phyloP scores from a whole-genome alignment of 2,797 vertebrate genomes.

The Onychomys torridus region DNA sequence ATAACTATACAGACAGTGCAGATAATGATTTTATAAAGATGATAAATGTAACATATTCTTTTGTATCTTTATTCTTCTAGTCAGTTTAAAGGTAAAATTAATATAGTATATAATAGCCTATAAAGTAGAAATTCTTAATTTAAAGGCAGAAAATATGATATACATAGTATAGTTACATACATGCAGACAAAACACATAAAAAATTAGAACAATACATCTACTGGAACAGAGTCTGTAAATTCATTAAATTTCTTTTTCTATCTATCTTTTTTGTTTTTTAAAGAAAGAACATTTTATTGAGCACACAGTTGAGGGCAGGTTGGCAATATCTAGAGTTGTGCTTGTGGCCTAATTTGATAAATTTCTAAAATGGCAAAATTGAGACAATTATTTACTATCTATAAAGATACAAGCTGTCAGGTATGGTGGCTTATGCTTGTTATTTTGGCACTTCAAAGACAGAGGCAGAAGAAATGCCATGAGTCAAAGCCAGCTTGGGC shows the following conservation, averaged over 20 bases:
- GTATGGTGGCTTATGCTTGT: neutral
- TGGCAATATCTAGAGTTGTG: neutral
- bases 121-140: slow-evolving; percentile 47
- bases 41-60: slow-evolving; percentile 19
- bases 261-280: neutral
- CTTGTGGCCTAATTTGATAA: neutral
- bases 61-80: slow-evolving; percentile 28
- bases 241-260: slow-evolving; percentile 14
- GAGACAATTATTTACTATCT: neutral
- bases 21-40: neutral
- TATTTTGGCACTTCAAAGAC: too few relatives aligned
- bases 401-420: slow-evolving; percentile 13
- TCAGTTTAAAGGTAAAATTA: slow-evolving; percentile 51
- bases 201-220: neutral
- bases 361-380: slow-evolving; percentile 51
- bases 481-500: neutral
- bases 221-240: neutral
- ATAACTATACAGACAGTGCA: neutral
- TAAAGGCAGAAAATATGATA: slow-evolving; percentile 33
- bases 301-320: neutral
- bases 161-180: neutral
- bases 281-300: neutral
- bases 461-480: neutral
- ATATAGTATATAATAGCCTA: neutral
- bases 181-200: neutral